Evolutionary conservation across 2,888 invertebrate species (phyloP), one percentile per base, ranked within the genome.

Genomic region (Sipunculus nudus): DNA sequence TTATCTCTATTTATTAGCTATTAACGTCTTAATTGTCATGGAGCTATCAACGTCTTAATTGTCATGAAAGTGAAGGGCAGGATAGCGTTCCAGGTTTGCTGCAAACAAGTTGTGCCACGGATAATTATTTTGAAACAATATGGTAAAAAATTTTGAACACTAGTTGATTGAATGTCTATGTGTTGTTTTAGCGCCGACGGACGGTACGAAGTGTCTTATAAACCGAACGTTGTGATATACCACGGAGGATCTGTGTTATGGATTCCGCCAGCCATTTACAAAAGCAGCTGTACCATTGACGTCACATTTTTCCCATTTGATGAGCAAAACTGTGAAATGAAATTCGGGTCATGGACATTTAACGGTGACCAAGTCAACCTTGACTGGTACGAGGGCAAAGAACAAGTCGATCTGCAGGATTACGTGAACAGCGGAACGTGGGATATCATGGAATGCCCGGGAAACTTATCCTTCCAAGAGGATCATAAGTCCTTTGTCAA

Each of bases 251-350:
- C 94, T 86, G 80, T 99, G 28, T 88, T 97, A 46, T 99, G 98
- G 98, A 96, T 99, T 39, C 99, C 99, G 5, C 99, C 99, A 45
- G 98, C 99, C 59, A 99, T 99, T 84, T 99, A 98, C 86, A 96
- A 93, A 88, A 96, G 96, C 85, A 97, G 97, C 57, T 99, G 99
- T 86, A 96, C 96, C 29, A 99, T 99, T 79, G 97, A 99, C 85
- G 99, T 99, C 65, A 95, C 96, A 71, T 99, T 96, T 85, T 99
- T 99, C 83, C 99, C 99, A 4, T 99, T 99, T 85, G 99, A 99
- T 86, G 96, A 99, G 84, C 99, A 99, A 88, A 93, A 92, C 5
- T 99, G 99, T 85, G 94, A 96, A 75, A 98, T 99, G 96, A 99
- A 98, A 85, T 99, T 99, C 78, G 98, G 99, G 5, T 82, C 82